phyloP scores from a whole-genome alignment of 2,888 invertebrate species.

The Ennomos fuscantarius region DNA sequence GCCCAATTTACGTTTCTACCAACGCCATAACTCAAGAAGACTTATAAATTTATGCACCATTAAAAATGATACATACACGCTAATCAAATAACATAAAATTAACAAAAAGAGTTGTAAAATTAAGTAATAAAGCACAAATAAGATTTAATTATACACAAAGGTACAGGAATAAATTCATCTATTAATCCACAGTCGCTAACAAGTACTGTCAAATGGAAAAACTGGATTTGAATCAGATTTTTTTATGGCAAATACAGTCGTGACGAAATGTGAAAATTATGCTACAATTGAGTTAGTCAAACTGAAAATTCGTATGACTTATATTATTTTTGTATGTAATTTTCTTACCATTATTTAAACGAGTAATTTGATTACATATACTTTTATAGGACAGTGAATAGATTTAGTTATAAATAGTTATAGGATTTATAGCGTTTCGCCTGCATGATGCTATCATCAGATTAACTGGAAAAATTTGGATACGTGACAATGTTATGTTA shows the following conservation, averaged over 20 bases:
- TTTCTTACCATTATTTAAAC: too few species aligned
- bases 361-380: too few species aligned
- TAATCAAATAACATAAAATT: slow-evolving; percentile 30
- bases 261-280: too few species aligned
- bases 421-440: too few species aligned
- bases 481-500: too few species aligned
- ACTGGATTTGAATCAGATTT: slow-evolving; percentile 58
- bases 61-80: slow-evolving; percentile 23
- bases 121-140: slow-evolving; percentile 27
- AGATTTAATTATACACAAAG: slow-evolving; percentile 10
- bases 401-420: too few species aligned
- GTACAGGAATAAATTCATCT: slow-evolving; percentile 22
- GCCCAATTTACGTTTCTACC: not conserved
- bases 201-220: slow-evolving; percentile 50
- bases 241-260: slow-evolving; percentile 38
- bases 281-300: too few species aligned
- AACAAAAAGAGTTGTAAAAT: slow-evolving; percentile 29
- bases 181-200: slow-evolving; percentile 59
- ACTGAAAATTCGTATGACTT: too few species aligned
- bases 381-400: too few species aligned
- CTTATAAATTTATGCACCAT: slow-evolving; percentile 20
- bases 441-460: too few species aligned
- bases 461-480: too few species aligned
- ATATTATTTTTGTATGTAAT: too few species aligned
- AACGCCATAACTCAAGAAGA: slow-evolving; percentile 7